Evolutionary conservation across 2,113 vertebrate species (phyloP).

Genomic region (Myrmophylax atrothorax): DNA sequence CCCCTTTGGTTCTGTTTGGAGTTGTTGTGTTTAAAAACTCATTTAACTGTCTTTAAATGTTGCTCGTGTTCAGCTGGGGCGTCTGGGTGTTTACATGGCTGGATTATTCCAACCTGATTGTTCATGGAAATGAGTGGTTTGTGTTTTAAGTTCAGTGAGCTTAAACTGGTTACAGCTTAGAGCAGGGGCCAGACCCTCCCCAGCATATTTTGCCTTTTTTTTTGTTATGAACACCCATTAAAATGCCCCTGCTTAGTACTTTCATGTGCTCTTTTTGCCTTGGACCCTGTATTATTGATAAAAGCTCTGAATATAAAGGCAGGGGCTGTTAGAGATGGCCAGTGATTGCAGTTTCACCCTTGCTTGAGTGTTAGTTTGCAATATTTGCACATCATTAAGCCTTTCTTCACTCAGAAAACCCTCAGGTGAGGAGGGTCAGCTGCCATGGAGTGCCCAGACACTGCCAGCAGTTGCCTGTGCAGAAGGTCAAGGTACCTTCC

Average conservation of each 20-base stretch:
- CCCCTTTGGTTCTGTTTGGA: background rate
- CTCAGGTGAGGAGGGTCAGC: background rate
- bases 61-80: background rate
- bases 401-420: background rate
- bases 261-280: background rate
- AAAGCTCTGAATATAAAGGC: background rate
- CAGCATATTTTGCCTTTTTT: background rate
- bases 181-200: background rate
- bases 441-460: rapidly evolving
- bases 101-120: background rate
- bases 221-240: background rate
- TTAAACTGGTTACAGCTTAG: background rate
- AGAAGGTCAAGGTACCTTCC: background rate
- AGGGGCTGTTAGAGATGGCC: background rate
- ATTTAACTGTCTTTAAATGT: background rate
- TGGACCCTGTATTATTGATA: background rate
- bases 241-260: background rate
- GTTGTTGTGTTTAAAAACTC: background rate
- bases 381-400: background rate
- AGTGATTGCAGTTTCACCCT: background rate
- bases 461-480: background rate
- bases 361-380: background rate
- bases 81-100: background rate
- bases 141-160: background rate
- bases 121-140: background rate